Percentiles rank a stretch among this genome's conserved stretches.
Evolutionary conservation across 2,113 vertebrate genomes (phyloP).

Genomic region (Hippolais icterina): DNA sequence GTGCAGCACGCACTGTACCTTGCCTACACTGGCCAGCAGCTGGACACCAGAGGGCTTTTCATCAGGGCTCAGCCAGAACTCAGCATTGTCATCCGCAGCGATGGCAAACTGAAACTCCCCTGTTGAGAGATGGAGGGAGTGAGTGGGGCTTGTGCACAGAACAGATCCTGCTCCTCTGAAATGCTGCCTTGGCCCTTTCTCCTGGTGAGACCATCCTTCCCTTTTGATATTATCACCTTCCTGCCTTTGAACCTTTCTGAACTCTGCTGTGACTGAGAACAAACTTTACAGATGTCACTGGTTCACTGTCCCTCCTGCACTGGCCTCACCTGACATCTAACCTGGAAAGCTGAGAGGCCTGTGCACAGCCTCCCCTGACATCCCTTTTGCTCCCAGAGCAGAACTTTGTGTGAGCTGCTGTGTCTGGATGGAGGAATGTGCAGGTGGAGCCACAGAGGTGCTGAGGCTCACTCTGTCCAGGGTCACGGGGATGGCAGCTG

Average conservation of each 20-base stretch:
- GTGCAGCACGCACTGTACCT: constrained; percentile 74
- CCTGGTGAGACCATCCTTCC: not conserved
- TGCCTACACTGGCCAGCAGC: constrained; percentile 86
- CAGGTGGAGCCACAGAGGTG: rapidly evolving
- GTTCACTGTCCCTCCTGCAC: not conserved
- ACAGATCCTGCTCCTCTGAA: not conserved
- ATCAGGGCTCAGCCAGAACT: constrained; percentile 92
- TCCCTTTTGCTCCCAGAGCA: not conserved
- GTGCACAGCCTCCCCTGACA: not conserved
- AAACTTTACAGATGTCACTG: not conserved
- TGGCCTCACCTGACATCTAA: not conserved
- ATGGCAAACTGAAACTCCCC: constrained; percentile 91
- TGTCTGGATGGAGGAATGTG: not conserved
- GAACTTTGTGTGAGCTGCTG: not conserved
- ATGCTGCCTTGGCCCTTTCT: not conserved
- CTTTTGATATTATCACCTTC: not conserved
- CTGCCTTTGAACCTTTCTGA: not conserved
- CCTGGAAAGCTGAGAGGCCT: not conserved
- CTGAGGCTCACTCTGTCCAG: rapidly evolving
- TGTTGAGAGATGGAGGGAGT: constrained; percentile 56
- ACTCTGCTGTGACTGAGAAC: not conserved
- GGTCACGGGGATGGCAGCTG: not conserved
- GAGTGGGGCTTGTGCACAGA: not conserved
- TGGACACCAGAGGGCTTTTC: constrained; percentile 80
- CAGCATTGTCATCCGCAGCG: constrained; percentile 91